These are phyloP conservation scores for Pollenia labialis DNA, from an alignment of 2,888 invertebrate species.

Conservation along the genomic window DNA sequence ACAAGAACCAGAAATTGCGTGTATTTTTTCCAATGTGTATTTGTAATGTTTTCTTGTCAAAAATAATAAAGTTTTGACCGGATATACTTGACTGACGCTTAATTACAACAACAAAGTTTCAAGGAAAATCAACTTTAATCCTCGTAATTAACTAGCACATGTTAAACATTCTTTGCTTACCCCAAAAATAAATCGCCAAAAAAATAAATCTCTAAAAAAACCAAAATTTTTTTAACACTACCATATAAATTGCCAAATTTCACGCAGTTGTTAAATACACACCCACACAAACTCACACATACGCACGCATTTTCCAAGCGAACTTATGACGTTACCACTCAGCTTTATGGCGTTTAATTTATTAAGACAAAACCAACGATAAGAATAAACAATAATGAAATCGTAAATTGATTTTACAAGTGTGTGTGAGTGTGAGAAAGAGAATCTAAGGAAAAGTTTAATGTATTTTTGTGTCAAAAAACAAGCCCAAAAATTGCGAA, in stretches of 20 bases:
- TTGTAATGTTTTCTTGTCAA: neutral
- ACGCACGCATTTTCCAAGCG: neutral
- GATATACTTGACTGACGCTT: neutral
- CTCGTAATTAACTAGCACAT: neutral
- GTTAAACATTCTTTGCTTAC: neutral
- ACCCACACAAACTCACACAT: neutral
- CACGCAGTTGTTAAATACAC: slow-evolving; percentile 41
- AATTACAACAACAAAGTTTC: neutral
- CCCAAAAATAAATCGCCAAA: slow-evolving; percentile 18
- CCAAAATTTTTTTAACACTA: slow-evolving; percentile 17
- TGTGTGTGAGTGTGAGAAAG: no score
- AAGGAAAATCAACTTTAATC: neutral
- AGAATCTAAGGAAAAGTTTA: slow-evolving; percentile 37
- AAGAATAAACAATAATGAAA: slow-evolving; percentile 47
- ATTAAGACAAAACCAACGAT: slow-evolving; percentile 33
- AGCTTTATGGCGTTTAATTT: slow-evolving; percentile 27
- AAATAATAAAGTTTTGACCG: neutral
- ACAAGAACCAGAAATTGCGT: neutral
- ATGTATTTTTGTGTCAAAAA: slow-evolving; percentile 6
- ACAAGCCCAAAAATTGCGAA: slow-evolving; percentile 44
- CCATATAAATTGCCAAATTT: slow-evolving; percentile 46
- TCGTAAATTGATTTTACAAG: neutral
- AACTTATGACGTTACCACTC: slow-evolving; percentile 35
- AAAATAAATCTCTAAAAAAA: neutral
- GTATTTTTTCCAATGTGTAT: neutral